Conservation (phyloP, 1,140 invertebrate species). For the Cotesia vestalis region DNA sequence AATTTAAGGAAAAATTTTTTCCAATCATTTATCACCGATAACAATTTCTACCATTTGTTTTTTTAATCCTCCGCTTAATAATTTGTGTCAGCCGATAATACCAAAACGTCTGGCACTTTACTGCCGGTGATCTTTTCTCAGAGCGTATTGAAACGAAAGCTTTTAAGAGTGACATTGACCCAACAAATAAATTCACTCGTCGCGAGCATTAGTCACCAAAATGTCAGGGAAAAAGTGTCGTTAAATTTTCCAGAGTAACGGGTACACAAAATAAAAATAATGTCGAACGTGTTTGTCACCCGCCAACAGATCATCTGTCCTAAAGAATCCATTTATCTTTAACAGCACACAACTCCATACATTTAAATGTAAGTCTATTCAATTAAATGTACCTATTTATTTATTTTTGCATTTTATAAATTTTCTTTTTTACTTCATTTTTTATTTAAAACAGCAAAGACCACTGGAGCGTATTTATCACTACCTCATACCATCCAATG, state of each 20-base stretch:
- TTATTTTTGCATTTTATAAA: too few relatives aligned
- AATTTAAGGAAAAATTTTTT: too few relatives aligned
- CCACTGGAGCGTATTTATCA: conserved; percentile 30
- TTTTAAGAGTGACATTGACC: conserved; percentile 34
- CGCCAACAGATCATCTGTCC: background rate
- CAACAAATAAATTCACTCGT: conserved; percentile 3
- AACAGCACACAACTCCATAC: background rate
- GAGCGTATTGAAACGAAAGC: conserved; percentile 24
- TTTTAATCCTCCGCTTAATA: too few relatives aligned
- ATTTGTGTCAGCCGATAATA: too few relatives aligned
- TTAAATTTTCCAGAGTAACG: conserved; percentile 17
- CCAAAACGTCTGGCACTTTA: background rate
- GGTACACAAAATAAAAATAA: conserved; percentile 16
- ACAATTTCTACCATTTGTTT: too few relatives aligned
- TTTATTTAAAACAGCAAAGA: conserved; percentile 1
- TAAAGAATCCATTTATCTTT: conserved; percentile 13
- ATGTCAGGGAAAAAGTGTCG: conserved; percentile 3
- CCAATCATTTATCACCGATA: too few relatives aligned
- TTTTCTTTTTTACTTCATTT: background rate
- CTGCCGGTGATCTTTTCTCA: background rate
- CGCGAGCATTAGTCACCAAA: conserved; percentile 25
- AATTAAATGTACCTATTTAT: background rate
- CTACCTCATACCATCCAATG: conserved; percentile 4
- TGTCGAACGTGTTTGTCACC: conserved; percentile 20
- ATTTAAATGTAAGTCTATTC: conserved; percentile 2